Evolutionary conservation across 2,797 vertebrate species (phyloP).

Genomic region (Trachops cirrhosus): DNA sequence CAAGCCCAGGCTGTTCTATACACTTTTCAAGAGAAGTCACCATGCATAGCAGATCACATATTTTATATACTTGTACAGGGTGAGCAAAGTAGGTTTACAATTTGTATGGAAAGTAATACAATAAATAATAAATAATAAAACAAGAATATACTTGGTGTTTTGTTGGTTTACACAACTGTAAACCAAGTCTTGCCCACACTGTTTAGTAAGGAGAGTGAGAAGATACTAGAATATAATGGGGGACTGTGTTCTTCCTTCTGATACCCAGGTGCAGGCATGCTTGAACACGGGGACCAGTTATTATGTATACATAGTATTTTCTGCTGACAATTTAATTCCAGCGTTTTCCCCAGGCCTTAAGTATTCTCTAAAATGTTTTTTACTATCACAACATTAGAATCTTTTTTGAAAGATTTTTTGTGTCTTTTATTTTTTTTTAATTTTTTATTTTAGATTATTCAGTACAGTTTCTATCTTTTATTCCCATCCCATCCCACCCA

Average conservation of each 20-base stretch:
- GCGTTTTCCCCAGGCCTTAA: background rate
- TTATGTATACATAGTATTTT: background rate
- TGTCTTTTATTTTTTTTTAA: no score
- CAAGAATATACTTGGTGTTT: background rate
- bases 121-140: background rate
- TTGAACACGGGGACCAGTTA: background rate
- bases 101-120: background rate
- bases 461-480: no score
- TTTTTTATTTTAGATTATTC: no score
- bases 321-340: background rate
- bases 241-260: background rate
- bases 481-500: no score
- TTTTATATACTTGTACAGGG: background rate
- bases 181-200: background rate
- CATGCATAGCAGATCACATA: background rate
- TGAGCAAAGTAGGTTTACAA: background rate
- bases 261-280: background rate
- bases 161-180: background rate
- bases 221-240: background rate
- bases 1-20: background rate
- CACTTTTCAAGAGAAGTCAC: background rate
- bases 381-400: background rate
- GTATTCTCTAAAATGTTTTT: background rate
- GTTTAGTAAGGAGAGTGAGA: background rate
- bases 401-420: no score